These are phyloP conservation scores for Pogonocherus hispidulus DNA, from an alignment of 2,888 invertebrate species.

Conservation along the genomic window DNA sequence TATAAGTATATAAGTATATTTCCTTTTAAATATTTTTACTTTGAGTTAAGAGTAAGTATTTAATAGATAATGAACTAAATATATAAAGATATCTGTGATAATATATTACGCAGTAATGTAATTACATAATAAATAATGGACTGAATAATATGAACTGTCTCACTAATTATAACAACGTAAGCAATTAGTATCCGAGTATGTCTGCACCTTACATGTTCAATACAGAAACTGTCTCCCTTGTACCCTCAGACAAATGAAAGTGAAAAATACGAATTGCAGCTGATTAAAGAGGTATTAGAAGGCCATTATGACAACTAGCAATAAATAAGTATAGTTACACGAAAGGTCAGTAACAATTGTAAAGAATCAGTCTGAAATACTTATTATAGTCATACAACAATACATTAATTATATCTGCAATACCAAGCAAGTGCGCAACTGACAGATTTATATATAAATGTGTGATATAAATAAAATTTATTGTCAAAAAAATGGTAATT, in stretches of 20 bases:
- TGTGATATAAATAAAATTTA: not conserved
- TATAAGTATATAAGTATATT: no score
- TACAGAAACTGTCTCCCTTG: not conserved
- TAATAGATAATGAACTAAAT: no score
- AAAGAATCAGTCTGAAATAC: slow-evolving; percentile 18
- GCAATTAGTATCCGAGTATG: not conserved
- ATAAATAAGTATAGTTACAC: slow-evolving; percentile 25
- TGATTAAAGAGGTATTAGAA: slow-evolving; percentile 25
- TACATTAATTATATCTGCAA: slow-evolving; percentile 1
- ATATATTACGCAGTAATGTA: not conserved
- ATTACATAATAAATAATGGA: not conserved
- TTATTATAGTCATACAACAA: not conserved
- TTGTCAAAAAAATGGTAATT: not conserved
- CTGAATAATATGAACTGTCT: not conserved
- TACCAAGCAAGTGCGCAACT: slow-evolving; percentile 11
- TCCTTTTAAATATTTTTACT: no score
- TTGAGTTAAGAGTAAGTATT: no score
- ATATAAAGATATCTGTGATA: not conserved
- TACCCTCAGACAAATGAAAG: slow-evolving; percentile 2
- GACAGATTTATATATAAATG: not conserved
- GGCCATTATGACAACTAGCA: slow-evolving; percentile 12
- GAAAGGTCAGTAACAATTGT: slow-evolving; percentile 26
- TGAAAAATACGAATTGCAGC: slow-evolving; percentile 5
- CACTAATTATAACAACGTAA: not conserved
- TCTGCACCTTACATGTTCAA: not conserved